Base-by-base conservation (phyloP, 2,888 invertebrate genomes). In the Hypomecis punctinalis region DNA sequence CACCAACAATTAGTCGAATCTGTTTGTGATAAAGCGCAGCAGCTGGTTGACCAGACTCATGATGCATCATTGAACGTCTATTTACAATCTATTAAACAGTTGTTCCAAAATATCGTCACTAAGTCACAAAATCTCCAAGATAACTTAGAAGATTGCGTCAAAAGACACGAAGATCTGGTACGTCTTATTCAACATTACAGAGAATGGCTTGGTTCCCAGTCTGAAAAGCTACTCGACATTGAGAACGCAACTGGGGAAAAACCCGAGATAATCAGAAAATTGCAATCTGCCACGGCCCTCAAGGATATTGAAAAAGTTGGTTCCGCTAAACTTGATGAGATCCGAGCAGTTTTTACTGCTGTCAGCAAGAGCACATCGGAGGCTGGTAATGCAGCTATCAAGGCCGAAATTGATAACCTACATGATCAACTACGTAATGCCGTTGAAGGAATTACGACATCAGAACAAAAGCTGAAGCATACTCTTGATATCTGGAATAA, bases 21-120 rank as follows among this genome's bases (percentile, higher is more conserved):
- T 58, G 97, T 99, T 13, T 98, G 98, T 83, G 97, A 98, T 75
- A 98, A 98, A 88, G 98, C 98, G 0, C 97, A 98, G 79, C 96
- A 97, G 61, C 90, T 99, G 11, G 97, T 98, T 2, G 97, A 98
- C 80, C 96, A 98, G 86, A 98, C 98, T 1, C 97, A 97, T 81
- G 98, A 98, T 78, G 96, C 96, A 68, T 97, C 97, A 0, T 90
- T 99, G 42, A 97, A 97, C 81, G 95, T 97, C 0, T 98, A 97
- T 80, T 89, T 98, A 6, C 96, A 97, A 77, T 97, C 97, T 0
- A 98, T 98, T 37, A 97, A 97, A 80, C 96, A 97, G 79, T 90
- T 98, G 23, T 98, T 98, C 90, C 95, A 96, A 76, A 97, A 96
- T 72, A 98, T 98, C 73, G 97, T 97, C 0, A 94, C 95, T 0